Percentiles rank a stretch among this genome's conserved stretches.
Evolutionary conservation across 2,113 vertebrate genomes (phyloP).

Genomic region (Pongo abelii): DNA sequence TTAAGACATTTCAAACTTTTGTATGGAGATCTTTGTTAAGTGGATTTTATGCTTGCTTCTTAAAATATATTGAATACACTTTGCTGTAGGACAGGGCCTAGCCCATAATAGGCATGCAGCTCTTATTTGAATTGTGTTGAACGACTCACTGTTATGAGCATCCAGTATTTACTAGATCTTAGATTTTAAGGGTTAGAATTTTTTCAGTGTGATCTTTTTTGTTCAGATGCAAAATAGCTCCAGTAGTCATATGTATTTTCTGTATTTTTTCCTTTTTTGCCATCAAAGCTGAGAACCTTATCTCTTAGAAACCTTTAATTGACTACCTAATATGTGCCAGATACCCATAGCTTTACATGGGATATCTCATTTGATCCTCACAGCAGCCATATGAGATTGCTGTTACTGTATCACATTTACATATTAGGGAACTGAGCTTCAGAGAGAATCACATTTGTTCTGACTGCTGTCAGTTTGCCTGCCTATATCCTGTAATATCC

Average conservation of each 20-base stretch:
- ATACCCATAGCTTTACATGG: not conserved
- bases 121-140: not conserved
- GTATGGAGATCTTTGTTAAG: not conserved
- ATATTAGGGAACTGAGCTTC: not conserved
- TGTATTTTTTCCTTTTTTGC: not conserved
- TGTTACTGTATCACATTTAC: not conserved
- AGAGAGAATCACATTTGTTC: not conserved
- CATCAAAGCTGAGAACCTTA: not conserved
- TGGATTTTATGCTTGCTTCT: not conserved
- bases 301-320: constrained; percentile 14
- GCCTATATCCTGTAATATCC: not conserved
- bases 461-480: not conserved
- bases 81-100: not conserved
- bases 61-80: not conserved
- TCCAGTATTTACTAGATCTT: not conserved
- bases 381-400: not conserved
- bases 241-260: not conserved
- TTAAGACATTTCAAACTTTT: not conserved
- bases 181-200: not conserved
- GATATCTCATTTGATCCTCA: not conserved
- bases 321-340: not conserved
- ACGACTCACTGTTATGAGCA: not conserved
- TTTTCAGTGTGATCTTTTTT: not conserved
- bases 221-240: not conserved
- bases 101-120: not conserved